Evolutionary conservation across 2,113 vertebrate genomes (phyloP).

Genomic region (Larimichthys crocea): DNA sequence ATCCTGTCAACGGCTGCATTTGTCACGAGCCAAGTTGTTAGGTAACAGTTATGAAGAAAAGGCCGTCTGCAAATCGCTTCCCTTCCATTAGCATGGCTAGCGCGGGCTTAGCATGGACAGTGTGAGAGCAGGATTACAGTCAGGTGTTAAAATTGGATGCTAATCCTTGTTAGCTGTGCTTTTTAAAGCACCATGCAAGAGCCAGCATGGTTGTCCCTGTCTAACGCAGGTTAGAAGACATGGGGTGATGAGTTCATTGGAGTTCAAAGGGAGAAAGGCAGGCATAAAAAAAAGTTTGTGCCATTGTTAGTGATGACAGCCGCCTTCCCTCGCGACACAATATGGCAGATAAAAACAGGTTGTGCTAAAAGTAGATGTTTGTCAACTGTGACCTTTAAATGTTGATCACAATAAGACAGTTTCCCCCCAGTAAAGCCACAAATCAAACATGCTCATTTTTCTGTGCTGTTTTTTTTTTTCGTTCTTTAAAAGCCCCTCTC

Average conservation of each 20-base stretch:
- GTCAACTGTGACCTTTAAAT: conserved; percentile 2
- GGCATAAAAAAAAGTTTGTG: background rate
- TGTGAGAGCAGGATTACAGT: conserved; percentile 81
- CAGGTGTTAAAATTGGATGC: conserved; percentile 85
- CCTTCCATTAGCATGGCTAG: conserved; percentile 72
- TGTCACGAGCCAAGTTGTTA: conserved; percentile 62
- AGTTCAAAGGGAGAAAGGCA: background rate
- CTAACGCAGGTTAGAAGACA: conserved; percentile 34
- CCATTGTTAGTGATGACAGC: background rate
- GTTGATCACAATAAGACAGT: background rate
- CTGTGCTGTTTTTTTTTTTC: background rate
- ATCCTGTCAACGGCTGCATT: conserved; percentile 43
- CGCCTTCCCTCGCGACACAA: background rate
- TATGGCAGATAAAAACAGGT: background rate
- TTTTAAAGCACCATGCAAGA: conserved; percentile 72
- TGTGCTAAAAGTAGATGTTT: background rate
- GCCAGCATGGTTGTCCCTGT: conserved; percentile 41
- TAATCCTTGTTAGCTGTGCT: conserved; percentile 82
- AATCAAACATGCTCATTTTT: background rate
- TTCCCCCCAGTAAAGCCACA: background rate
- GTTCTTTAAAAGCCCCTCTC: background rate
- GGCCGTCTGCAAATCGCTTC: conserved; percentile 44
- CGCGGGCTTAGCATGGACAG: conserved; percentile 74
- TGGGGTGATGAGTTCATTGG: conserved; percentile 28
- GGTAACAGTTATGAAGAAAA: conserved; percentile 57